These are phyloP conservation scores for Lepidurus arcticus DNA, from an alignment of 1,140 invertebrate genomes.

Conservation along the genomic window DNA sequence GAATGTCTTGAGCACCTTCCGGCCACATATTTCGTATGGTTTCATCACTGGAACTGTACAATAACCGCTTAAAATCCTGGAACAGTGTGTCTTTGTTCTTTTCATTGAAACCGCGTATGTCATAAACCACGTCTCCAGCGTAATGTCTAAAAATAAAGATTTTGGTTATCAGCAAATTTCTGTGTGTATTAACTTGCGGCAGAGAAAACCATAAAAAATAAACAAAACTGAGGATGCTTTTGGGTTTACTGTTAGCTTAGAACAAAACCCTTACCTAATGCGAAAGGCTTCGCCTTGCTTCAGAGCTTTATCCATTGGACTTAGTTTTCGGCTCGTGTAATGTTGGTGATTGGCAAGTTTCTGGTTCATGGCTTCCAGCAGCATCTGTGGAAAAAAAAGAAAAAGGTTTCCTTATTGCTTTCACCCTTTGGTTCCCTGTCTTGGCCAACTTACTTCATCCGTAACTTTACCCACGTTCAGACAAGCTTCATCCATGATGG, in stretches of 20 bases:
- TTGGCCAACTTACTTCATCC: constrained; percentile 57
- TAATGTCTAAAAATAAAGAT: constrained; percentile 64
- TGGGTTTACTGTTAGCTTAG: not conserved
- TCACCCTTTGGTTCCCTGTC: constrained; percentile 28
- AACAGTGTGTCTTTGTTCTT: constrained; percentile 94
- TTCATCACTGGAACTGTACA: constrained; percentile 71
- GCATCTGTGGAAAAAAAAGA: constrained; percentile 52
- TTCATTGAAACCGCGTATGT: constrained; percentile 82
- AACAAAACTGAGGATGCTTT: not conserved
- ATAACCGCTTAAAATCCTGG: constrained; percentile 88
- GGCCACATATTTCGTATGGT: constrained; percentile 87
- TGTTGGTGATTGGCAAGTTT: constrained; percentile 80
- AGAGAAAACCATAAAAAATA: not conserved
- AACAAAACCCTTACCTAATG: constrained; percentile 53
- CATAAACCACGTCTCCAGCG: constrained; percentile 92
- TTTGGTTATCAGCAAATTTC: not conserved
- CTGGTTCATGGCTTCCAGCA: constrained; percentile 88
- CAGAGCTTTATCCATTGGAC: constrained; percentile 71
- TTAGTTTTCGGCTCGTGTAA: constrained; percentile 78
- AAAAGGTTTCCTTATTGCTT: constrained; percentile 34
- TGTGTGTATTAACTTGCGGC: not conserved
- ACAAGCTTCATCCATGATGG: constrained; percentile 92
- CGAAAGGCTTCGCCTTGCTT: constrained; percentile 76
- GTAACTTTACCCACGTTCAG: constrained; percentile 88
- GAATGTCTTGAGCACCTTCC: constrained; percentile 83